These are phyloP conservation scores for Nerophis ophidion DNA, from an alignment of 2,113 vertebrate species.

Conservation along the genomic window DNA sequence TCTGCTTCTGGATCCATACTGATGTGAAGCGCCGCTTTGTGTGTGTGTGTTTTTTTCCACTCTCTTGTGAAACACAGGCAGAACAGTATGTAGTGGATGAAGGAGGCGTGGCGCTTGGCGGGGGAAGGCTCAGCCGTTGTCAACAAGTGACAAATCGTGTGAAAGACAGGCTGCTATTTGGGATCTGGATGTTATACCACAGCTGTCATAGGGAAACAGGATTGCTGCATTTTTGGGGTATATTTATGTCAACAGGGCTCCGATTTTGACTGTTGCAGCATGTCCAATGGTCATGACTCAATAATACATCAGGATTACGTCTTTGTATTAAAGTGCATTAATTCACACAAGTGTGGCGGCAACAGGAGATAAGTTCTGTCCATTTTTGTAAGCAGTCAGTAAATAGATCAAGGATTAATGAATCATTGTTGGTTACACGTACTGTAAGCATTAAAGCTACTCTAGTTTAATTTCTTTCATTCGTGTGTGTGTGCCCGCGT, in stretches of 20 bases:
- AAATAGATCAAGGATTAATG: background rate
- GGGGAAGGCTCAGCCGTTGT: constrained; percentile 63
- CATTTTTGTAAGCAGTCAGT: background rate
- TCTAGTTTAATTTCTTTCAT: too few relatives aligned
- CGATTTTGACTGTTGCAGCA: constrained; percentile 41
- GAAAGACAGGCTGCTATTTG: constrained; percentile 66
- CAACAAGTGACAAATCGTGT: constrained; percentile 68
- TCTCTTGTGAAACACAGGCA: constrained; percentile 61
- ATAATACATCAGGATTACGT: constrained; percentile 14
- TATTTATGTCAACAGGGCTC: constrained; percentile 44
- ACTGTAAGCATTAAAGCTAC: background rate
- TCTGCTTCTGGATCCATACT: constrained; percentile 48
- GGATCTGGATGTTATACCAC: constrained; percentile 52
- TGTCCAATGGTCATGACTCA: constrained; percentile 15
- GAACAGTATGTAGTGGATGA: constrained; percentile 55
- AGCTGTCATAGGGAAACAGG: constrained; percentile 54
- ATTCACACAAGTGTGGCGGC: background rate
- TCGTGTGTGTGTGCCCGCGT: too few relatives aligned
- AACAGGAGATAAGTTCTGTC: background rate
- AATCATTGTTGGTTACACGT: too few relatives aligned
- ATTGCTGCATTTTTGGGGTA: constrained; percentile 29
- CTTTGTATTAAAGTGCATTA: too few relatives aligned
- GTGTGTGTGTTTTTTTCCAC: constrained; percentile 61
- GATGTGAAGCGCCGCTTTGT: constrained; percentile 37
- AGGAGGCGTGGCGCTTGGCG: constrained; percentile 46